These are phyloP conservation scores for Troides helena DNA, from an alignment of 2,888 invertebrate genomes.

Conservation along the genomic window DNA sequence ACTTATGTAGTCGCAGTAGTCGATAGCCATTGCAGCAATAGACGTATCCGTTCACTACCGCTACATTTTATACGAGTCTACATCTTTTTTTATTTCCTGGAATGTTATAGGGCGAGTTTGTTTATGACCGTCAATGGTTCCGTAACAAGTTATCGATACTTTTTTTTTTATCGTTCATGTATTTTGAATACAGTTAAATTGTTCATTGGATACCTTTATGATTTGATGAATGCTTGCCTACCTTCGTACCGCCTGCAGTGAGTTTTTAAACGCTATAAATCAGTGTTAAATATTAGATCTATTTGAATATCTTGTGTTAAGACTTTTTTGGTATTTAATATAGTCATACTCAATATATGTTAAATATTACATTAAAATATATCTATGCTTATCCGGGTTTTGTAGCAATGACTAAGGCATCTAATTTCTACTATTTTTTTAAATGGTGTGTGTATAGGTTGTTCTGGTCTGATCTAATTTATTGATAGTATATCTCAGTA, in stretches of 20 bases:
- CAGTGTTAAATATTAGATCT: background rate
- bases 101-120: constrained; percentile 21
- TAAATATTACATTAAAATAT: background rate
- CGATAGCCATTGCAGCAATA: constrained; percentile 13
- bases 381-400: background rate
- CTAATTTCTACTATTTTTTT: background rate
- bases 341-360: background rate
- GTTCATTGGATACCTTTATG: constrained; percentile 7
- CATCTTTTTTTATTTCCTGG: constrained; percentile 18
- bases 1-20: constrained; percentile 10
- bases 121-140: constrained; percentile 18
- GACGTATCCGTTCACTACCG: constrained; percentile 7
- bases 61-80: constrained; percentile 7
- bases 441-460: too few relatives aligned
- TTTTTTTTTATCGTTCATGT: constrained; percentile 1
- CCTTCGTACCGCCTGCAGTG: constrained; percentile 11
- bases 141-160: constrained; percentile 13
- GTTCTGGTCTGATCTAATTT: too few relatives aligned
- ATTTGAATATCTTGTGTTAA: background rate
- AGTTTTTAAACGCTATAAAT: constrained; percentile 3
- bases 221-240: background rate
- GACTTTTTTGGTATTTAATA: background rate
- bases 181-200: constrained; percentile 21
- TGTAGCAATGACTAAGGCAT: background rate
- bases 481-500: too few relatives aligned